Percentiles rank a stretch among this genome's conserved stretches.
Conservation (phyloP, 2,797 vertebrate species). For the Cossypha heuglini region DNA sequence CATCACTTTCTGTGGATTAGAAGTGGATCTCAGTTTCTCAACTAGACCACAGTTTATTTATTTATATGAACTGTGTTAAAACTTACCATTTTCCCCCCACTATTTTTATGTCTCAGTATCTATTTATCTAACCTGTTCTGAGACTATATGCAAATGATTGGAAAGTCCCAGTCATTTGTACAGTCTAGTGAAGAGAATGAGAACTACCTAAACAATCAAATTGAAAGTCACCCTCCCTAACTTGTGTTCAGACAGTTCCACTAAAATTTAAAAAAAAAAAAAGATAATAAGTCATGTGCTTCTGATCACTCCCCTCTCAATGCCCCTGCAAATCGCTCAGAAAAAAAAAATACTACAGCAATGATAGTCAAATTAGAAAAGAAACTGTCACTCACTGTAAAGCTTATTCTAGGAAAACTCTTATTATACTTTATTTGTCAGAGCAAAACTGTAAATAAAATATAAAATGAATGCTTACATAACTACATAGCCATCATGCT, state of each 20-base stretch:
- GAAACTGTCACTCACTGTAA: not conserved
- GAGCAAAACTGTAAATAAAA: not conserved
- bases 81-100: not conserved
- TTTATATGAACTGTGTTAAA: not conserved
- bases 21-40: not conserved
- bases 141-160: conserved; percentile 76
- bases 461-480: not conserved
- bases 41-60: not conserved
- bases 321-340: not conserved
- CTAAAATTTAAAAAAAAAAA: not conserved
- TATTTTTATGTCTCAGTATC: conserved; percentile 67
- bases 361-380: not conserved
- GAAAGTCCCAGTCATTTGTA: conserved; percentile 75
- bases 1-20: not conserved
- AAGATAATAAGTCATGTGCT: not conserved
- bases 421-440: not conserved
- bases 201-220: conserved; percentile 46
- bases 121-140: conserved; percentile 68
- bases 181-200: conserved; percentile 50
- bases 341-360: not conserved
- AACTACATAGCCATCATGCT: not conserved
- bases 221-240: conserved; percentile 45
- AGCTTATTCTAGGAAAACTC: not conserved
- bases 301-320: not conserved
- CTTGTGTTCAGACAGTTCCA: conserved; percentile 12